Conservation (phyloP, 2,113 vertebrate species). For the Notothenia rossii region DNA sequence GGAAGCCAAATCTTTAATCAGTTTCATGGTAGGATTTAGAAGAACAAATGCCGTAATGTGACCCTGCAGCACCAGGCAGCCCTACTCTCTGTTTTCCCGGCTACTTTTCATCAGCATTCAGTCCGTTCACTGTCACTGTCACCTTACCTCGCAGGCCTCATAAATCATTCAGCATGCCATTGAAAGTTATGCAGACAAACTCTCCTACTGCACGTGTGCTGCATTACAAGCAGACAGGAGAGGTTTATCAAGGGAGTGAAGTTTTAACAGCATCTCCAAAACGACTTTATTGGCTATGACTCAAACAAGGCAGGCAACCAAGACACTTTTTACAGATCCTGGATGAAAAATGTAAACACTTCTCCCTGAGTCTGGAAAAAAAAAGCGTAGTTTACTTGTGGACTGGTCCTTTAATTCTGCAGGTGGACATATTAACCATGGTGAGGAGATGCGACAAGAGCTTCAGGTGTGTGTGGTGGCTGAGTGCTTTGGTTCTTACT, state of each 20-base stretch:
- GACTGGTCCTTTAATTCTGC: background rate
- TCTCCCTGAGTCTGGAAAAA: background rate
- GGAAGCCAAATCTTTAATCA: constrained; percentile 77
- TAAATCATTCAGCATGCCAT: constrained; percentile 81
- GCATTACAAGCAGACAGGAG: background rate
- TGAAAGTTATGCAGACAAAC: constrained; percentile 70
- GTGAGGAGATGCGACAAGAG: constrained; percentile 9
- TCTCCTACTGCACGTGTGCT: constrained; percentile 1
- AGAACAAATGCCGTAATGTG: constrained; percentile 75
- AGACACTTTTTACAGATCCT: constrained; percentile 8
- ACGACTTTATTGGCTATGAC: constrained; percentile 9
- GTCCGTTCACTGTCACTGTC: constrained; percentile 64
- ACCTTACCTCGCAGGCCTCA: constrained; percentile 73
- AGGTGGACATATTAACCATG: constrained; percentile 26
- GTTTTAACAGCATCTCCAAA: background rate
- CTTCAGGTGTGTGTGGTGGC: constrained; percentile 46
- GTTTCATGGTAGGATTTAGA: constrained; percentile 67
- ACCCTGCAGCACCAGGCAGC: constrained; percentile 58
- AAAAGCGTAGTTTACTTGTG: background rate
- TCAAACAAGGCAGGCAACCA: background rate
- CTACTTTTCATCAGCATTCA: constrained; percentile 36
- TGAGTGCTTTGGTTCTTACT: constrained; percentile 32
- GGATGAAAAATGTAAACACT: background rate
- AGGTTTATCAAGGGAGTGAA: constrained; percentile 3
- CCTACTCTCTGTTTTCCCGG: constrained; percentile 42